Percentiles rank a stretch among this genome's conserved stretches.
These are phyloP conservation scores for Gopherus evgoodei DNA, from an alignment of 2,113 vertebrate species.

Conservation along the genomic window DNA sequence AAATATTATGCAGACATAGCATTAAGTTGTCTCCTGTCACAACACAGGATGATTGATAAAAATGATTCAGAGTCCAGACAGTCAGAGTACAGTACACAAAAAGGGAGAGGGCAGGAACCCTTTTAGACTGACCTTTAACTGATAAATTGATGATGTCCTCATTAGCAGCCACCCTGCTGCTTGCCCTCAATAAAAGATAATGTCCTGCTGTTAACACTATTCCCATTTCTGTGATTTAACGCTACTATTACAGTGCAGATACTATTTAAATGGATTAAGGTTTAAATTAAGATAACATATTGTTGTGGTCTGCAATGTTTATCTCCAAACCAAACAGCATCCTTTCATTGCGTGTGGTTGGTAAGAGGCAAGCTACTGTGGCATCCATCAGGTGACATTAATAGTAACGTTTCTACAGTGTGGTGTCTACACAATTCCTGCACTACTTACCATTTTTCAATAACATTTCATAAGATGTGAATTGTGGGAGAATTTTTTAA, in stretches of 20 bases:
- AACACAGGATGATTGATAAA: constrained; percentile 33
- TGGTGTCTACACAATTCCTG: neutral
- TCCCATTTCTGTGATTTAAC: constrained; percentile 78
- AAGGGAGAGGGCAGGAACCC: constrained; percentile 63
- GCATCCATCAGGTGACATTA: constrained; percentile 1
- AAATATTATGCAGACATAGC: constrained; percentile 26
- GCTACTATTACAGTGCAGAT: constrained; percentile 71
- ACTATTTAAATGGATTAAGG: constrained; percentile 73
- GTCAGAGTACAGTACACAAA: constrained; percentile 1
- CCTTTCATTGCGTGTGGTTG: constrained; percentile 13
- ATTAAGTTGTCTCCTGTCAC: constrained; percentile 42
- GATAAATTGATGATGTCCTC: constrained; percentile 80
- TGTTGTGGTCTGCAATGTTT: constrained; percentile 58
- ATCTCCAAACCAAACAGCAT: constrained; percentile 2
- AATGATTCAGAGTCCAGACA: constrained; percentile 33
- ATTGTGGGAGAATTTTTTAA: constrained; percentile 1
- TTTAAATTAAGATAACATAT: constrained; percentile 73
- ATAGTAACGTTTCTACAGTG: neutral
- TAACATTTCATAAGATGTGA: constrained; percentile 32
- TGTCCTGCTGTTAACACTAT: constrained; percentile 77
- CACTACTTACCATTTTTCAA: neutral
- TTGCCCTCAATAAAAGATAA: constrained; percentile 84
- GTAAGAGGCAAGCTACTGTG: neutral
- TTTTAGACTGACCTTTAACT: constrained; percentile 81
- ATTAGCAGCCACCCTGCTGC: constrained; percentile 82